Conservation (phyloP, 2,797 vertebrate species). For the Sebastes cheni region DNA sequence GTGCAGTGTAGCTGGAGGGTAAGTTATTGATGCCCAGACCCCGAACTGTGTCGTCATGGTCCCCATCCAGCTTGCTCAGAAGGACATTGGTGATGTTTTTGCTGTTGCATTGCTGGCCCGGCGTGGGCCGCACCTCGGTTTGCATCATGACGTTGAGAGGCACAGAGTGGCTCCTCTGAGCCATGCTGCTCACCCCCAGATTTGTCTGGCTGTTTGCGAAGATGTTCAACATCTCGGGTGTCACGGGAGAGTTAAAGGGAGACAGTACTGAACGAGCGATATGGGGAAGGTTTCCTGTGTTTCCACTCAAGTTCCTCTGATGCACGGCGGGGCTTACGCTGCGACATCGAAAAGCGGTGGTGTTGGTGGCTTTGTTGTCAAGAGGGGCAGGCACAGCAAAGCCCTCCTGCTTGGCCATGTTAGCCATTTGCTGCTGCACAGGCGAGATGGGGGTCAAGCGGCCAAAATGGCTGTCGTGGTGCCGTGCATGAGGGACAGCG, state of each 20-base stretch:
- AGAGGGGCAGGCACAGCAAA: constrained; percentile 97
- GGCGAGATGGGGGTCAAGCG: constrained; percentile 95
- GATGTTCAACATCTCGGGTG: constrained; percentile 89
- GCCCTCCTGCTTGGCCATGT: constrained; percentile 89
- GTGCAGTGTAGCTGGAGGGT: constrained; percentile 93
- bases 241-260: constrained; percentile 89
- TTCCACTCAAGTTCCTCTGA: constrained; percentile 91
- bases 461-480: constrained; percentile 90
- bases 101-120: constrained; percentile 84
- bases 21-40: constrained; percentile 93
- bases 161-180: constrained; percentile 97
- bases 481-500: constrained; percentile 90
- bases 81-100: constrained; percentile 92
- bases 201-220: constrained; percentile 86
- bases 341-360: constrained; percentile 89
- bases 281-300: constrained; percentile 82
- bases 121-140: constrained; percentile 87
- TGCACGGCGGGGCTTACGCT: constrained; percentile 97
- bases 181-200: constrained; percentile 87
- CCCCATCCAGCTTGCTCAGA: constrained; percentile 93
- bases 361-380: constrained; percentile 87
- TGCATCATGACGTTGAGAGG: constrained; percentile 99
- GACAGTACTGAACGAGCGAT: constrained; percentile 86
- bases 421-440: constrained; percentile 89
- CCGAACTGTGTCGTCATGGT: constrained; percentile 87